Evolutionary conservation across 2,888 invertebrate genomes (phyloP).

Genomic region (Actias luna): DNA sequence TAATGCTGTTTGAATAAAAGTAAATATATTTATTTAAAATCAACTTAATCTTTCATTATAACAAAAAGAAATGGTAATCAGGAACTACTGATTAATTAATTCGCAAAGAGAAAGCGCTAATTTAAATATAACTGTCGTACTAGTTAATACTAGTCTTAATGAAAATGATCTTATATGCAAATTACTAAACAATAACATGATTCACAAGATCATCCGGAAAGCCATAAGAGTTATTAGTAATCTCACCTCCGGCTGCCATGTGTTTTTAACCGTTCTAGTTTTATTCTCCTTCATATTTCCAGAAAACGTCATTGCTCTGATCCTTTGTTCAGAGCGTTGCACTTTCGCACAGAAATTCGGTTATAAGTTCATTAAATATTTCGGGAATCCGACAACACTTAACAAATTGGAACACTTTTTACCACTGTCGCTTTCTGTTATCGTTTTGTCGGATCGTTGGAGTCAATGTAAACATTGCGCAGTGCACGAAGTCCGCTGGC

Average conservation of each 20-base stretch:
- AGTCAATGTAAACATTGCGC: slow-evolving; percentile 56
- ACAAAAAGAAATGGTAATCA: background rate
- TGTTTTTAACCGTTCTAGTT: slow-evolving; percentile 66
- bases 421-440: slow-evolving; percentile 72
- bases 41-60: background rate
- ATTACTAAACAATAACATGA: slow-evolving; percentile 49
- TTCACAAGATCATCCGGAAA: slow-evolving; percentile 42
- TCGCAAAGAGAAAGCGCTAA: slow-evolving; percentile 50
- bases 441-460: slow-evolving; percentile 50
- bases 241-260: slow-evolving; percentile 77
- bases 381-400: slow-evolving; percentile 20
- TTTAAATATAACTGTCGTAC: slow-evolving; percentile 50
- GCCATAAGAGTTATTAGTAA: slow-evolving; percentile 31
- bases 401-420: slow-evolving; percentile 31
- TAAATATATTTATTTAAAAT: background rate
- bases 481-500: slow-evolving; percentile 29
- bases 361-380: slow-evolving; percentile 23
- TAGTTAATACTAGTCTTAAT: slow-evolving; percentile 45
- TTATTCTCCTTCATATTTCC: slow-evolving; percentile 76
- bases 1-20: background rate
- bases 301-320: slow-evolving; percentile 66
- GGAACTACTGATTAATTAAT: background rate
- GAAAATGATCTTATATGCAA: slow-evolving; percentile 47
- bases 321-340: slow-evolving; percentile 57
- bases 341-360: slow-evolving; percentile 55